Conservation (phyloP, 53 echinoderm and acorn worm species). For the Arbacia lixula region DNA sequence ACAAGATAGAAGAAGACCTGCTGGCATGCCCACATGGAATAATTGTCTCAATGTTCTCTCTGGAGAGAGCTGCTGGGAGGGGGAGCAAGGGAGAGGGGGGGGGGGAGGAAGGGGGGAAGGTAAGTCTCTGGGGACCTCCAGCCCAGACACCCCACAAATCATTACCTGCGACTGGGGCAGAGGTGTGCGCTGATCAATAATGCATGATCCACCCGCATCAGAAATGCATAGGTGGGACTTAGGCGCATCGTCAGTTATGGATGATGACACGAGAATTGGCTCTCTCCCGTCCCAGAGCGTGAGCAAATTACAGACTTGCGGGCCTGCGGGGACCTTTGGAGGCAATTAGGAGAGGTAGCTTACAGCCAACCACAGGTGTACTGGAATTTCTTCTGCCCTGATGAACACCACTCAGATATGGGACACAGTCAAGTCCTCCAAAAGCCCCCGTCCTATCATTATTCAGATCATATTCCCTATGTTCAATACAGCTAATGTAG, state of each 20-base stretch:
- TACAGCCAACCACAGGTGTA: background rate
- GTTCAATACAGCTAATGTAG: too few relatives aligned
- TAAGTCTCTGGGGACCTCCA: background rate
- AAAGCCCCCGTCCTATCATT: too few relatives aligned
- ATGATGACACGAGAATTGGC: conserved; percentile 38
- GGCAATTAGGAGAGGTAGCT: conserved; percentile 19
- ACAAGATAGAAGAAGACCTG: background rate
- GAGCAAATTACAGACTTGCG: conserved; percentile 43
- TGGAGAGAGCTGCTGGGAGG: background rate
- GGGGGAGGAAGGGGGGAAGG: too few relatives aligned
- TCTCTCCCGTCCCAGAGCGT: conserved; percentile 13
- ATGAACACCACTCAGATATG: too few relatives aligned
- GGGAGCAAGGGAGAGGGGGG: too few relatives aligned
- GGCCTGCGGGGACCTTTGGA: conserved; percentile 24
- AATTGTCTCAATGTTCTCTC: conserved; percentile 17
- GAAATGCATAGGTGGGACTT: conserved; percentile 57
- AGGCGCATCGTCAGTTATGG: conserved; percentile 30
- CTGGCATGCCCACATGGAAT: background rate
- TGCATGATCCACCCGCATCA: conserved; percentile 42
- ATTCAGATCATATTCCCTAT: too few relatives aligned
- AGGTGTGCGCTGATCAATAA: conserved; percentile 33
- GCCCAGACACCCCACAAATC: conserved; percentile 43
- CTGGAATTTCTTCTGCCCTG: too few relatives aligned
- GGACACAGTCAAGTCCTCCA: too few relatives aligned
- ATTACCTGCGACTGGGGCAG: conserved; percentile 45